These are phyloP conservation scores for Chelonia mydas DNA, from an alignment of 2,797 vertebrate species.

Conservation along the genomic window DNA sequence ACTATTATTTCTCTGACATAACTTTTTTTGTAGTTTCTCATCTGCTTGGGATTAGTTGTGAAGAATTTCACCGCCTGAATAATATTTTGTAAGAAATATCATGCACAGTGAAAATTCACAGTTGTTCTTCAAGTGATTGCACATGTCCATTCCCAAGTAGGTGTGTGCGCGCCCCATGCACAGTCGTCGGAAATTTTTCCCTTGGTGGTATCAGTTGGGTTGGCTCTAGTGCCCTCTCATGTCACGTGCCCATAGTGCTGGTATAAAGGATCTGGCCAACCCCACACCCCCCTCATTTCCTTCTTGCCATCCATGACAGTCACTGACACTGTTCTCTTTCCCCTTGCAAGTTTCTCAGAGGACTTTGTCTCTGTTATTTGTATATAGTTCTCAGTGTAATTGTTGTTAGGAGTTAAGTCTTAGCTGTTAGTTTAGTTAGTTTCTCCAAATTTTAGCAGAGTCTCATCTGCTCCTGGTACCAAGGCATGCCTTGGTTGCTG, in stretches of 20 bases:
- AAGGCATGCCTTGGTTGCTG: background rate
- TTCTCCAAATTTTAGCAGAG: background rate
- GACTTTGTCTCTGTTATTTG: background rate
- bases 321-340: background rate
- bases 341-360: background rate
- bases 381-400: background rate
- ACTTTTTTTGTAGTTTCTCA: background rate
- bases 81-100: background rate
- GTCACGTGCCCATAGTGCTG: too few relatives aligned
- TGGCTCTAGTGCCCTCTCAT: too few relatives aligned
- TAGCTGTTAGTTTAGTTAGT: background rate
- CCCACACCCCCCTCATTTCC: background rate
- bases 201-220: too few relatives aligned
- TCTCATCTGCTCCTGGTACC: background rate
- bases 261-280: too few relatives aligned
- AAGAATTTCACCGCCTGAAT: background rate
- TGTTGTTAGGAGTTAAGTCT: background rate
- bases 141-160: too few relatives aligned
- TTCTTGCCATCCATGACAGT: background rate
- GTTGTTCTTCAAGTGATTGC: background rate
- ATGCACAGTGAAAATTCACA: background rate
- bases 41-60: background rate
- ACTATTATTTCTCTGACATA: background rate
- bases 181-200: too few relatives aligned
- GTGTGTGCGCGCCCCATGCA: too few relatives aligned